Evolutionary conservation across 2,888 invertebrate species (phyloP).

Genomic region (Eupithecia centaureata): DNA sequence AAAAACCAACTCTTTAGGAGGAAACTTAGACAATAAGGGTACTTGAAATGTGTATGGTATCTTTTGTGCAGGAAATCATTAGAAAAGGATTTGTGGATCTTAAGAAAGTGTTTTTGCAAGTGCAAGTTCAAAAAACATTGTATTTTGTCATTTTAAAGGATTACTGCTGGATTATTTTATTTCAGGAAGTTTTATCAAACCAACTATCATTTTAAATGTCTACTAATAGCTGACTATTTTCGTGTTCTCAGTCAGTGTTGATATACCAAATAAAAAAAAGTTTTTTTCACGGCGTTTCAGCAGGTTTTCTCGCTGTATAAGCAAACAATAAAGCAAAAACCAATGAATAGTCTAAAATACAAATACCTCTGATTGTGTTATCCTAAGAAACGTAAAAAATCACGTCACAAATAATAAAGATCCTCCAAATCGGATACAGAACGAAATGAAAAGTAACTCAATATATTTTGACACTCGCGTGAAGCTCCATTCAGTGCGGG

Average conservation of each 20-base stretch:
- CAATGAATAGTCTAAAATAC: not conserved
- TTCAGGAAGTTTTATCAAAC: not conserved
- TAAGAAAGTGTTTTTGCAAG: slow-evolving; percentile 10
- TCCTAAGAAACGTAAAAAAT: no score
- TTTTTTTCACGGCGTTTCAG: not conserved
- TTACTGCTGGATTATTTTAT: no score
- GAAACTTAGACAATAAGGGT: slow-evolving; percentile 25
- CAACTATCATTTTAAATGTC: not conserved
- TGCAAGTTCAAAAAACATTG: not conserved
- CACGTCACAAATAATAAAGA: not conserved
- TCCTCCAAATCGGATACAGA: slow-evolving; percentile 25
- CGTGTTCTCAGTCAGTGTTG: not conserved
- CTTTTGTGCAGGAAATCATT: slow-evolving; percentile 16
- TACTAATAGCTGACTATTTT: not conserved
- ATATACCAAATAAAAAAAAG: no score
- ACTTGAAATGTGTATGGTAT: slow-evolving; percentile 17
- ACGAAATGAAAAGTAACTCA: slow-evolving; percentile 31
- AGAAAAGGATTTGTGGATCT: slow-evolving; percentile 8
- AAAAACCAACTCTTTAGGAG: slow-evolving; percentile 48
- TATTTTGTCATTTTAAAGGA: not conserved
- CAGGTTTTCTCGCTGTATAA: not conserved
- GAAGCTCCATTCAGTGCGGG: slow-evolving; percentile 36
- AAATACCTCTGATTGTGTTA: not conserved
- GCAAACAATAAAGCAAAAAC: not conserved
- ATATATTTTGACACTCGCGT: slow-evolving; percentile 43